Evolutionary conservation across 2,888 invertebrate species (phyloP).

Genomic region (Beris chalybata): DNA sequence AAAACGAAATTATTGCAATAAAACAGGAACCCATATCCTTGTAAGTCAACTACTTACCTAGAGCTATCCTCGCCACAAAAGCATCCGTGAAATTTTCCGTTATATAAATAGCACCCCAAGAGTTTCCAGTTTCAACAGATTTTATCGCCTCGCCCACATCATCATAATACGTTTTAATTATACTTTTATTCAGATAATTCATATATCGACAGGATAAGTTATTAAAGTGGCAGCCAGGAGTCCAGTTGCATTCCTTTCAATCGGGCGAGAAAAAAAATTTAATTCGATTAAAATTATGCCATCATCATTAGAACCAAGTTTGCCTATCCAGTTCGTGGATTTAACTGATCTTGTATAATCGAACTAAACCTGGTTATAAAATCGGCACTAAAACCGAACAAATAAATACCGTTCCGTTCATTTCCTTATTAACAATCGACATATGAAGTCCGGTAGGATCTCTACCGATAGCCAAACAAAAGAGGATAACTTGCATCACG

Average conservation of each 20-base stretch:
- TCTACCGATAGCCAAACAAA: slow-evolving; percentile 88
- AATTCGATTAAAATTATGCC: not conserved
- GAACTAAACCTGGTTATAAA: not conserved
- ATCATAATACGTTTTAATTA: slow-evolving; percentile 70
- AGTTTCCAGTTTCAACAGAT: slow-evolving; percentile 75
- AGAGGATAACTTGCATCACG: slow-evolving; percentile 91
- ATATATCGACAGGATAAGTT: slow-evolving; percentile 81
- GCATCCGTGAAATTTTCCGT: slow-evolving; percentile 89
- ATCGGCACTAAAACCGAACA: not conserved
- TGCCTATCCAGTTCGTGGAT: not conserved
- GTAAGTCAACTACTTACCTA: slow-evolving; percentile 58
- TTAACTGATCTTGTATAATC: not conserved
- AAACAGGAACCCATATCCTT: not conserved
- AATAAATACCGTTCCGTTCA: slow-evolving; percentile 54
- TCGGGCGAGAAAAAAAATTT: not conserved
- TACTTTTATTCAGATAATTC: slow-evolving; percentile 72
- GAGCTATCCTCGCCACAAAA: slow-evolving; percentile 76
- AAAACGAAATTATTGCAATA: not conserved
- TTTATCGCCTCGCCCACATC: slow-evolving; percentile 67
- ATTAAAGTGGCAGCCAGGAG: slow-evolving; percentile 67
- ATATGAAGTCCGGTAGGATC: slow-evolving; percentile 81
- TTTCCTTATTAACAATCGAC: slow-evolving; percentile 76
- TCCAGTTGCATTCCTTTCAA: slow-evolving; percentile 26
- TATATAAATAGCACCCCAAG: slow-evolving; percentile 89
- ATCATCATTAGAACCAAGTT: not conserved